Conservation (phyloP, 2,113 vertebrate genomes). For the Nettapus auritus region DNA sequence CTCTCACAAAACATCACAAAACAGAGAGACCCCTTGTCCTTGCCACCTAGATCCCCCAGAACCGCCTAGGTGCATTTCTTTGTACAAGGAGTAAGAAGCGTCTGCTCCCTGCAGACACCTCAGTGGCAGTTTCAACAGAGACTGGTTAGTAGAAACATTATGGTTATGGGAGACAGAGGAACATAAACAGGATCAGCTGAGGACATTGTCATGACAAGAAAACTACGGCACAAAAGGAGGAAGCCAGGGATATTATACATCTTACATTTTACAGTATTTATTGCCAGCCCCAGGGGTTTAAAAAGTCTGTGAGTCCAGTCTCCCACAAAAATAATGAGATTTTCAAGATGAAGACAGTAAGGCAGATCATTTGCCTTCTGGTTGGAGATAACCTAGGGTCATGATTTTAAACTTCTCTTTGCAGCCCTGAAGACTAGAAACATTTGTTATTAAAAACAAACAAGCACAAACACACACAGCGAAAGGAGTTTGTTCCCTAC, state of each 20-base stretch:
- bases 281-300: neutral
- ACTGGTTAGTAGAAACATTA: neutral
- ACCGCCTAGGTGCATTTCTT: neutral
- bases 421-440: neutral
- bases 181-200: neutral
- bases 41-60: neutral
- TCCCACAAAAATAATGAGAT: slow-evolving; percentile 3
- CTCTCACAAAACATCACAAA: neutral
- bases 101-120: neutral
- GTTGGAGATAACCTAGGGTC: neutral
- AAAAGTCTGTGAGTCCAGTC: neutral
- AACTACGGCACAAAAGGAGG: neutral
- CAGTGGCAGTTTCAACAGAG: neutral
- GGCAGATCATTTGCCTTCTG: neutral
- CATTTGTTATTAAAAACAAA: neutral
- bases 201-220: neutral
- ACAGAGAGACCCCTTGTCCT: neutral
- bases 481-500: neutral
- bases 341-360: slow-evolving; percentile 6
- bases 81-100: neutral
- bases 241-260: neutral
- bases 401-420: slow-evolving; percentile 12
- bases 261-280: neutral
- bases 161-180: neutral
- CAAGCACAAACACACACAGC: neutral